Percentiles rank a stretch among this genome's conserved stretches.
These are phyloP conservation scores for Onychomys leucogaster DNA, from an alignment of 2,797 vertebrate genomes.

Conservation along the genomic window DNA sequence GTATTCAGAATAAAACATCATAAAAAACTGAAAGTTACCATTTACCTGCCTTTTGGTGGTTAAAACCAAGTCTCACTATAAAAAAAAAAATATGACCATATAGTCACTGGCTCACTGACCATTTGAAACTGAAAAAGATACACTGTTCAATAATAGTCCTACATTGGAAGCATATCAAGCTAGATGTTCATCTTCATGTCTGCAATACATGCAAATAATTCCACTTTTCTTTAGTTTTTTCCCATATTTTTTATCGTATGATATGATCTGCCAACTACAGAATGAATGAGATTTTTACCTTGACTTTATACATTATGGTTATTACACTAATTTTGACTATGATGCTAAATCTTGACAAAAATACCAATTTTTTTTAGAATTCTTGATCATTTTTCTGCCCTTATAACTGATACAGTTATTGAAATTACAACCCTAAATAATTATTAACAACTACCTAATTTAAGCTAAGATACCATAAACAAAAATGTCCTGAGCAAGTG, in stretches of 20 bases:
- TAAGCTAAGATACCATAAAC: background rate
- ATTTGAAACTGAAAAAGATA: slow-evolving; percentile 11
- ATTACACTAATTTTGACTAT: background rate
- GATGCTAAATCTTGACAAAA: background rate
- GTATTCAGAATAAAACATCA: background rate
- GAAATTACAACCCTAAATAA: background rate
- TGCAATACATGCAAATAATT: background rate
- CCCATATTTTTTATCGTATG: background rate
- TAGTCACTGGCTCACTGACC: background rate
- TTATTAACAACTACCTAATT: background rate
- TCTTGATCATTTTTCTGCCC: background rate
- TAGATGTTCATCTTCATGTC: background rate
- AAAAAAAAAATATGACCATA: background rate
- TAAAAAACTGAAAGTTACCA: background rate
- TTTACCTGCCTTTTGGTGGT: background rate
- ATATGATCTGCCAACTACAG: background rate
- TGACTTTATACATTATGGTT: background rate
- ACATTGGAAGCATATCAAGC: background rate
- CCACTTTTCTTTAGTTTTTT: background rate
- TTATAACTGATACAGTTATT: background rate
- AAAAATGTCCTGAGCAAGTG: background rate
- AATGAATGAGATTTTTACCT: background rate
- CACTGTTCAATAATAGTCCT: slow-evolving; percentile 1
- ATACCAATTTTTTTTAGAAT: background rate
- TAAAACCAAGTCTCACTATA: slow-evolving; percentile 43